A percentile compares a stretch with the other conserved stretches of the same genome.
phyloP scores from a whole-genome alignment of 2,888 invertebrate species.

The Salticus scenicus region DNA sequence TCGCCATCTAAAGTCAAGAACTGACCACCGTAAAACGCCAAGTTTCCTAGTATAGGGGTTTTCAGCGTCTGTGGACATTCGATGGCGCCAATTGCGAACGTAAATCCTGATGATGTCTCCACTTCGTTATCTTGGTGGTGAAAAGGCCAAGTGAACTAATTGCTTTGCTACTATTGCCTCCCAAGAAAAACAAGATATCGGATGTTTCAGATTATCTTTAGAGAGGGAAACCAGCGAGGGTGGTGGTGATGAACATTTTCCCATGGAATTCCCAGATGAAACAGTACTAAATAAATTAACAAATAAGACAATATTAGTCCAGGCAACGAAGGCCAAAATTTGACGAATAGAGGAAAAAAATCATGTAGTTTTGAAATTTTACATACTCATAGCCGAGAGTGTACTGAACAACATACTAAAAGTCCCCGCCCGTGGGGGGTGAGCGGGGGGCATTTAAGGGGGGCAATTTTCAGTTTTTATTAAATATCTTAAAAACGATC shows the following conservation, averaged over 20 bases:
- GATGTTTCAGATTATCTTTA: not conserved
- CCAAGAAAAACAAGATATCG: slow-evolving; percentile 15
- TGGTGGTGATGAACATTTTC: not conserved
- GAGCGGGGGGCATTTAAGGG: too few species aligned
- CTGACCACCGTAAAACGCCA: slow-evolving; percentile 24
- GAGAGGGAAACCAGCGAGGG: not conserved
- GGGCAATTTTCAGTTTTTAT: too few species aligned
- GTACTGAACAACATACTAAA: too few species aligned
- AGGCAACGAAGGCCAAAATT: too few species aligned
- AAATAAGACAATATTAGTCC: too few species aligned
- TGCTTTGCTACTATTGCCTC: slow-evolving; percentile 38
- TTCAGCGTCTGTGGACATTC: not conserved
- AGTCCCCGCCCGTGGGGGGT: too few species aligned
- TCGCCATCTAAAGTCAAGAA: slow-evolving; percentile 37
- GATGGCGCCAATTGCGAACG: slow-evolving; percentile 26
- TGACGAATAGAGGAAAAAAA: too few species aligned
- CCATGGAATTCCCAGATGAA: too few species aligned
- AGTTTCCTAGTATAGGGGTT: not conserved
- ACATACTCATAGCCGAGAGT: too few species aligned
- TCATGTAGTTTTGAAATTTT: too few species aligned
- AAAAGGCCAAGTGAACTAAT: slow-evolving; percentile 46
- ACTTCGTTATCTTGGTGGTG: slow-evolving; percentile 37
- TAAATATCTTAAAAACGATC: too few species aligned
- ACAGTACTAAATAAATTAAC: too few species aligned
- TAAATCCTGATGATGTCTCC: slow-evolving; percentile 38